These are phyloP conservation scores for Halichoeres trimaculatus DNA, from an alignment of 2,113 vertebrate genomes.

Conservation along the genomic window DNA sequence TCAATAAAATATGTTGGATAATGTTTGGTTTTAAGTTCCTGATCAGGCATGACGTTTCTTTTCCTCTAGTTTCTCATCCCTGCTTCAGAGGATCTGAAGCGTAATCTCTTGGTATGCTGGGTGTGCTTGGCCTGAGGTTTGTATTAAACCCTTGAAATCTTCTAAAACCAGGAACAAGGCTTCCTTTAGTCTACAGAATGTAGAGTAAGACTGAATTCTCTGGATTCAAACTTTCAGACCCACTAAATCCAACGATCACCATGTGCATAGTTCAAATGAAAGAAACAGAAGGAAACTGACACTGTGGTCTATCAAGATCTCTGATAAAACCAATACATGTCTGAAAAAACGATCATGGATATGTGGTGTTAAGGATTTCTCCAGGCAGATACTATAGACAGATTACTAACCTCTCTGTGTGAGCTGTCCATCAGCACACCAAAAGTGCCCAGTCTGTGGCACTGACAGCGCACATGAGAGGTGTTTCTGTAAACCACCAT, in stretches of 20 bases:
- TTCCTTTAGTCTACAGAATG: constrained; percentile 19
- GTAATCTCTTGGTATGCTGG: constrained; percentile 32
- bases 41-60: background rate
- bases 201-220: constrained; percentile 26
- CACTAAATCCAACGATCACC: constrained; percentile 17
- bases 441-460: constrained; percentile 94
- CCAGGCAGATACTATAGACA: background rate
- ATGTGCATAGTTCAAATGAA: constrained; percentile 1
- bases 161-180: constrained; percentile 36
- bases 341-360: too few relatives aligned
- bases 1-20: too few relatives aligned
- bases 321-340: background rate
- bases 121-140: background rate
- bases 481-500: constrained; percentile 94
- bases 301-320: background rate
- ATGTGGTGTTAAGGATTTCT: too few relatives aligned
- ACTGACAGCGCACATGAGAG: constrained; percentile 96
- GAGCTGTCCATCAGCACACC: constrained; percentile 98
- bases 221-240: constrained; percentile 5
- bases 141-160: constrained; percentile 42
- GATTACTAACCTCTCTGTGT: constrained; percentile 90
- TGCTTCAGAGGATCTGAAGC: background rate
- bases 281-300: background rate
- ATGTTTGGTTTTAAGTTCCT: too few relatives aligned
- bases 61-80: background rate